Evolutionary conservation across 2,888 invertebrate genomes (phyloP).

Genomic region (Synergus japonicus): DNA sequence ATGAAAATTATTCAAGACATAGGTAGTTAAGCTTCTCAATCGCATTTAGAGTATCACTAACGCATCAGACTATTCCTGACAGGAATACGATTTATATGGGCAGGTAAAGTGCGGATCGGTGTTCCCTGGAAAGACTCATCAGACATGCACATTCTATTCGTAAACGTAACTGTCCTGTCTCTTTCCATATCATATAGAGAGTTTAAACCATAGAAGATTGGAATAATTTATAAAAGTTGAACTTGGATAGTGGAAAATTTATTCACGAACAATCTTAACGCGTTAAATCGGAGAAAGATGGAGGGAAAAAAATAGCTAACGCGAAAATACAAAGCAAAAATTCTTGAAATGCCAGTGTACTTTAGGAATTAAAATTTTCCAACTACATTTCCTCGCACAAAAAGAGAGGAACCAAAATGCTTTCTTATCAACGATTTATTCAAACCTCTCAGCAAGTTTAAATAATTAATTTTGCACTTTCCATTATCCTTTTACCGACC

Average conservation of each 20-base stretch:
- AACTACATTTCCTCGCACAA: background rate
- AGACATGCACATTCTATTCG: conserved; percentile 66
- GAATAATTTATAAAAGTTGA: background rate
- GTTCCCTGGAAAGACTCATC: conserved; percentile 70
- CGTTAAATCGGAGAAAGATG: background rate
- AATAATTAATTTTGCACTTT: conserved; percentile 15
- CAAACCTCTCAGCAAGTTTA: background rate
- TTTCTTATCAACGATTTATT: background rate
- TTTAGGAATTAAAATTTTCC: background rate
- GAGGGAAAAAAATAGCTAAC: background rate
- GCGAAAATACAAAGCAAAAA: background rate
- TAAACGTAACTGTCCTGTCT: conserved; percentile 65
- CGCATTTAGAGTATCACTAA: conserved; percentile 53
- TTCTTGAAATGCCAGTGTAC: background rate
- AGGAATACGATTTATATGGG: conserved; percentile 67
- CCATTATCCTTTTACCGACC: background rate
- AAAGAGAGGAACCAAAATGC: background rate
- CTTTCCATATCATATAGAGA: conserved; percentile 15
- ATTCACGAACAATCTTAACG: background rate
- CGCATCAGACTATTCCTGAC: conserved; percentile 52
- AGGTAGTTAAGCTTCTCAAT: conserved; percentile 49
- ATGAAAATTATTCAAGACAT: conserved; percentile 5
- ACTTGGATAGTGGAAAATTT: too few relatives aligned
- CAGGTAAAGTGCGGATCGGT: conserved; percentile 72
- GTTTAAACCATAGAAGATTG: background rate